Conservation (phyloP, 2,888 invertebrate genomes). For the Pardosa pseudoannulata region DNA sequence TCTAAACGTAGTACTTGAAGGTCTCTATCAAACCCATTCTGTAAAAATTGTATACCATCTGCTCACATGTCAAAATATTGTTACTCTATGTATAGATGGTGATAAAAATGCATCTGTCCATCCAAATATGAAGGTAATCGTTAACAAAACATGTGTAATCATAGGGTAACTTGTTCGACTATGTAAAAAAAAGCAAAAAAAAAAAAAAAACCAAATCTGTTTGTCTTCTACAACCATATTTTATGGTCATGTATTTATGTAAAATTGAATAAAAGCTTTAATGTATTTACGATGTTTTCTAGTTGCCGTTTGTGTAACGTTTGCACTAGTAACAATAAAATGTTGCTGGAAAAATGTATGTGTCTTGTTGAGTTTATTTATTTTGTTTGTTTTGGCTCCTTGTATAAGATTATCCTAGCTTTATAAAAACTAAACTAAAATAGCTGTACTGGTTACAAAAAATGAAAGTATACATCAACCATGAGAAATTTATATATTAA, state of each 20-base stretch:
- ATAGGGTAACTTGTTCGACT: background rate
- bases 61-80: background rate
- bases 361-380: no score
- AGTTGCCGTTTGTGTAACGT: constrained; percentile 42
- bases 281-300: constrained; percentile 38
- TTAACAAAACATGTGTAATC: constrained; percentile 5
- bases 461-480: no score
- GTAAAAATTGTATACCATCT: background rate
- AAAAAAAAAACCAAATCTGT: no score
- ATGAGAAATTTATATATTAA: no score
- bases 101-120: background rate
- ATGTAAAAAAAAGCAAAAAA: background rate
- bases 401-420: no score
- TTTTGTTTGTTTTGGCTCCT: no score
- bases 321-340: constrained; percentile 53
- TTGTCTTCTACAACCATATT: constrained; percentile 2
- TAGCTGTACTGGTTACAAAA: no score
- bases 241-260: constrained; percentile 25
- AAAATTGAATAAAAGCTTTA: constrained; percentile 37
- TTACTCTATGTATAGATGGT: background rate
- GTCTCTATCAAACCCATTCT: background rate
- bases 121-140: background rate
- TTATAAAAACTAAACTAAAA: no score
- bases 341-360: constrained; percentile 14
- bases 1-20: background rate